These are phyloP conservation scores for Acromyrmex charruanus DNA, from an alignment of 1,140 invertebrate genomes.

Conservation along the genomic window DNA sequence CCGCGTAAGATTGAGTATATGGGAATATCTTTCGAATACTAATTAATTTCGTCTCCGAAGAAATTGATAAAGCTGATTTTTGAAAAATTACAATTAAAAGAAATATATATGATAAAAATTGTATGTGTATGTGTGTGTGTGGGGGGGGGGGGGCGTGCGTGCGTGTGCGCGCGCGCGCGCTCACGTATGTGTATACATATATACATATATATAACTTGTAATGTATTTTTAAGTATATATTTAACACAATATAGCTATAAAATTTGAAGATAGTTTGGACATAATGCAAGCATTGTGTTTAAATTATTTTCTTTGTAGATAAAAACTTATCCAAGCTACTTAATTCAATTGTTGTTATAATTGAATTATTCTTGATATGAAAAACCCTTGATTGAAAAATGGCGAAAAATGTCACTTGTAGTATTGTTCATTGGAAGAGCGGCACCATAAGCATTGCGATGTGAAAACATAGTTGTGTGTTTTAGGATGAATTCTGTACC, in stretches of 20 bases:
- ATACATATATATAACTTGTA: background rate
- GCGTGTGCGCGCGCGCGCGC: no score
- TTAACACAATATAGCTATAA: background rate
- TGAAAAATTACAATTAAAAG: background rate
- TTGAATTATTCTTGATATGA: background rate
- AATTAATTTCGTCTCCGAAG: background rate
- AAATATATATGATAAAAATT: conserved; percentile 2
- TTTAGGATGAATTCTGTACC: conserved; percentile 24
- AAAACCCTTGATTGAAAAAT: background rate
- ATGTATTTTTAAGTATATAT: conserved; percentile 15
- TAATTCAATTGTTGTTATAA: background rate
- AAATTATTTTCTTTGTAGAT: conserved; percentile 13
- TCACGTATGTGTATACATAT: no score
- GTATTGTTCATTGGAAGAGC: background rate
- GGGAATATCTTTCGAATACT: background rate
- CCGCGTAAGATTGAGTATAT: background rate
- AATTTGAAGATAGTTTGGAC: background rate
- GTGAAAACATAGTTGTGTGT: background rate
- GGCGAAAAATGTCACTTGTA: no score
- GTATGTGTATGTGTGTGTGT: no score
- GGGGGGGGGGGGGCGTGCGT: no score
- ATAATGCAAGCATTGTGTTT: background rate
- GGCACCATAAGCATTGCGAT: background rate
- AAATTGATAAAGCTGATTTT: background rate
- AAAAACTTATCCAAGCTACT: background rate